These are phyloP conservation scores for Tromatobia lineatoria DNA, from an alignment of 2,888 invertebrate genomes.

Conservation along the genomic window DNA sequence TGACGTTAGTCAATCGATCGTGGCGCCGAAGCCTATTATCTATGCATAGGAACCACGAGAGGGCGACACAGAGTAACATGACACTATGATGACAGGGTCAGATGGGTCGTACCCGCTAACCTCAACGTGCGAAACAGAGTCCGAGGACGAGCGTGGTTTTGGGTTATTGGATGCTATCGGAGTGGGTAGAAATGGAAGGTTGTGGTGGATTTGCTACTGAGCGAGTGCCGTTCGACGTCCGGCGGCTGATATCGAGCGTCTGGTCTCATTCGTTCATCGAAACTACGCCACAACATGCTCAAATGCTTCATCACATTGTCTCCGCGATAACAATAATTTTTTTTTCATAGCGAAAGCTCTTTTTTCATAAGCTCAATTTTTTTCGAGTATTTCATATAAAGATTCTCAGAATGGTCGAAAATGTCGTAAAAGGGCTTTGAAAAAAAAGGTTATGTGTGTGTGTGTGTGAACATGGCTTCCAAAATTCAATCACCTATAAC, in stretches of 20 bases:
- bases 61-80: constrained; percentile 60
- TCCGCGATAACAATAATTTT: neutral
- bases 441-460: too few relatives aligned
- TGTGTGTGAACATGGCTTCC: too few relatives aligned
- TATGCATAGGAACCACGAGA: constrained; percentile 32
- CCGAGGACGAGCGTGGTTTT: constrained; percentile 27
- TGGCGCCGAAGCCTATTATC: constrained; percentile 53
- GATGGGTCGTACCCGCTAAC: constrained; percentile 36
- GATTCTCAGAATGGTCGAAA: too few relatives aligned
- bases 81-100: constrained; percentile 66
- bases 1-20: constrained; percentile 44
- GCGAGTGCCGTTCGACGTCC: constrained; percentile 14
- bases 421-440: too few relatives aligned
- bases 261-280: neutral
- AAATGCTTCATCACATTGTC: neutral
- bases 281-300: neutral
- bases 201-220: constrained; percentile 32
- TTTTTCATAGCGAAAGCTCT: neutral
- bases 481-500: too few relatives aligned
- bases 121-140: constrained; percentile 48
- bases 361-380: too few relatives aligned
- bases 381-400: too few relatives aligned
- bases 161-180: constrained; percentile 40
- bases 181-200: constrained; percentile 26
- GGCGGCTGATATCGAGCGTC: constrained; percentile 13